Evolutionary conservation across 1,140 invertebrate species (phyloP).

Genomic region (Bilobella aurantiaca): DNA sequence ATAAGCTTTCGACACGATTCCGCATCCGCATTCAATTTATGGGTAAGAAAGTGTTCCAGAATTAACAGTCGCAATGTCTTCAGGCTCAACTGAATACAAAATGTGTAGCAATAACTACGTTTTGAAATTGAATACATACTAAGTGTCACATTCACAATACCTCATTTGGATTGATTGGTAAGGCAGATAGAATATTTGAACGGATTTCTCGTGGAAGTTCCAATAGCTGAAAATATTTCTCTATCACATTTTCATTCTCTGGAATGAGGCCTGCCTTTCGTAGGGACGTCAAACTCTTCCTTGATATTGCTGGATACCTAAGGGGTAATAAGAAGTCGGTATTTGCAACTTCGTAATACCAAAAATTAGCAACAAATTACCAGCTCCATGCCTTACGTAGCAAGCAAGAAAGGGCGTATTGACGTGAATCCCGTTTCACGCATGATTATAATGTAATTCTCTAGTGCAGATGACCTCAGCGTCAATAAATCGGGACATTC

Average conservation of each 20-base stretch:
- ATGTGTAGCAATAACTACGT: no score
- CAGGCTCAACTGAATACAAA: not conserved
- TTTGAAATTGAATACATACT: no score
- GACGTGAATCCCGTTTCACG: conserved; percentile 11
- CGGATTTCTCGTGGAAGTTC: not conserved
- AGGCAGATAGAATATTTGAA: not conserved
- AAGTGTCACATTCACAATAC: no score
- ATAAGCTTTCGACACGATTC: not conserved
- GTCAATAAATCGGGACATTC: conserved; percentile 6
- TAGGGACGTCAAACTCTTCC: not conserved
- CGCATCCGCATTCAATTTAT: not conserved
- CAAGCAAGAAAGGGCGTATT: conserved; percentile 11
- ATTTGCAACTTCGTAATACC: no score
- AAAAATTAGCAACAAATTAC: no score
- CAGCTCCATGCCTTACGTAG: conserved; percentile 12
- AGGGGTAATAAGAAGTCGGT: no score
- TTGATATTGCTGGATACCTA: not conserved
- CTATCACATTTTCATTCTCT: not conserved
- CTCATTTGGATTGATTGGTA: not conserved
- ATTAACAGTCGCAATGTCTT: not conserved
- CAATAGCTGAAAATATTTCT: conserved; percentile 12
- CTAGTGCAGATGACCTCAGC: not conserved
- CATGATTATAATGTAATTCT: conserved; percentile 17
- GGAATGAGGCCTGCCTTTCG: not conserved
- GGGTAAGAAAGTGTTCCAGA: not conserved